Conservation (phyloP, 2,797 vertebrate species). For the Halcyon smyrnensis region DNA sequence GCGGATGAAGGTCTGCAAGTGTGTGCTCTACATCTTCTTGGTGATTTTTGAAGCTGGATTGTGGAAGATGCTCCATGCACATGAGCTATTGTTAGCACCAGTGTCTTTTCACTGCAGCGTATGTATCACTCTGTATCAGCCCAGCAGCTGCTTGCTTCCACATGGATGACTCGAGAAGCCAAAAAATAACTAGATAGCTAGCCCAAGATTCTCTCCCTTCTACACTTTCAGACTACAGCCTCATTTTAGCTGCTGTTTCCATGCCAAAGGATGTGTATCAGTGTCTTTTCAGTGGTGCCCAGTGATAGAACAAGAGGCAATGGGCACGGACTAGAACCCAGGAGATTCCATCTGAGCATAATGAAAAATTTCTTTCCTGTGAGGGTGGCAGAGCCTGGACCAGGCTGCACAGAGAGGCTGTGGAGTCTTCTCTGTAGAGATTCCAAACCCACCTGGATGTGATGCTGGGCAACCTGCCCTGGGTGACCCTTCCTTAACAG, state of each 20-base stretch:
- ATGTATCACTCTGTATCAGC: not conserved
- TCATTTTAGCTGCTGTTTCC: not conserved
- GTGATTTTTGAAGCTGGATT: not conserved
- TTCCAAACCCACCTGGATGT: no score
- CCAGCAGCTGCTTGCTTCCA: slow-evolving; percentile 1
- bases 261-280: rapidly evolving
- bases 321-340: no score
- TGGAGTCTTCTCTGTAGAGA: no score
- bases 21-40: not conserved
- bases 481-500: not conserved
- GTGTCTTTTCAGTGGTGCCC: not conserved
- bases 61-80: not conserved
- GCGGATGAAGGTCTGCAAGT: not conserved
- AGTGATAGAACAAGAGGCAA: no score
- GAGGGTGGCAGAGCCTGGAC: no score
- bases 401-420: no score
- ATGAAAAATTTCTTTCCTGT: no score
- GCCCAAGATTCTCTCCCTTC: not conserved
- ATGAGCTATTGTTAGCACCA: not conserved
- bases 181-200: slow-evolving; percentile 10
- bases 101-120: not conserved
- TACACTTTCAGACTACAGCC: not conserved
- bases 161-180: slow-evolving; percentile 19
- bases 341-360: no score
- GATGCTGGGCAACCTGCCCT: not conserved